Base-by-base conservation (phyloP, 2,113 vertebrate genomes). In the Cyanoliseus patagonus region DNA sequence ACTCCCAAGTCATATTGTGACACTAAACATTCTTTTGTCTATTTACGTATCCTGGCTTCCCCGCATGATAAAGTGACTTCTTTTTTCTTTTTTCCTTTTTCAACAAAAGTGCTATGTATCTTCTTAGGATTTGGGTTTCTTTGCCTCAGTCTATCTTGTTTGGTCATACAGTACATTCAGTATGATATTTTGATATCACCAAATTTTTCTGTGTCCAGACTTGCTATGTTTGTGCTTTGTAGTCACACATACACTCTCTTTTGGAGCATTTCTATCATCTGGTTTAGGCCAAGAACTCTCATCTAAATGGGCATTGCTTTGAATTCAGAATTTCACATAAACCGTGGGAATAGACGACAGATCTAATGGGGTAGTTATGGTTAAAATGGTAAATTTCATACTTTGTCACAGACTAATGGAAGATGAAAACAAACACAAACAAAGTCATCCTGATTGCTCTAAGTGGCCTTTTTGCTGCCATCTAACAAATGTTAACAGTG, bases 351-450 rank as follows among this genome's bases (percentile, higher is more conserved):
- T 83, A 97, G 95, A 96, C 31, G 42, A 97, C 78, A 97, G 91
- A 97, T 92, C 96, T 95, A 94, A 97, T 91, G 83, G 95, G 47
- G 61, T 41, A 89, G 79, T 84, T 97, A 97, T 88, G 83, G 94
- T 95, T 96, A 97, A 97, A 97, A 95, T 61, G 83, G 87, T 69
- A 96, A 84, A 97, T 97, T 97, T 98, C 96, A 90, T 96, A 96
- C 91, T 97, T 97, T 97, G 90, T 97, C 97, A 96, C 79, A 97
- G 93, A 93, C 92, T 97, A 97, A 97, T 91, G 91, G 94, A 96
- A 97, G 96, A 94, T 62, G 72, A 97, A 98, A 98, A 97, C 95
- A 98, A 97, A 97, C 87, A 95, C 92, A 97, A 97, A 95, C 94
- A 97, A 97, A 98, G 91, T 95, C 95, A 95, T 96, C 94, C 83